These are phyloP conservation scores for Steinernema khuongi DNA, from an alignment of 1,140 invertebrate genomes.

Conservation along the genomic window DNA sequence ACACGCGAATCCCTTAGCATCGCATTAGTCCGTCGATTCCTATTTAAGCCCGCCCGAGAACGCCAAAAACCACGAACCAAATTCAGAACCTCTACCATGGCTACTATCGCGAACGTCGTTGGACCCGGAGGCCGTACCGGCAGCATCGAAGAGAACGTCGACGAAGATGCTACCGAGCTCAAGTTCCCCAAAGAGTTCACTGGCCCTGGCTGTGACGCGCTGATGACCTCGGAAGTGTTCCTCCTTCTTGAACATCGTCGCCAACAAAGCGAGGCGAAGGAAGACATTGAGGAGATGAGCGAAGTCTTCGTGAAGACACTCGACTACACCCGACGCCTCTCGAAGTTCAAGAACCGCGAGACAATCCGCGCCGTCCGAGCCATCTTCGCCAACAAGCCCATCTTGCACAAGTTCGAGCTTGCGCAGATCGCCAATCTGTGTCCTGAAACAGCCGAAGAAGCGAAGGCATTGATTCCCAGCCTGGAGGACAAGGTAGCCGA, in stretches of 20 bases:
- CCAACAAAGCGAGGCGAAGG: constrained; percentile 90
- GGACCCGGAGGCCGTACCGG: no score
- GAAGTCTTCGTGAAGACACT: constrained; percentile 97
- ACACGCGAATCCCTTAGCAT: no score
- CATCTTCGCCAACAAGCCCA: constrained; percentile 71
- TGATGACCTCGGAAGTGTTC: constrained; percentile 95
- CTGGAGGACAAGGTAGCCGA: constrained; percentile 42
- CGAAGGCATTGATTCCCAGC: constrained; percentile 85
- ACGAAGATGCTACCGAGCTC: constrained; percentile 54
- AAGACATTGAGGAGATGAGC: constrained; percentile 73
- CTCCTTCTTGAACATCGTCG: constrained; percentile 95
- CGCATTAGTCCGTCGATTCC: no score
- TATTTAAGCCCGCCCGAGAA: no score
- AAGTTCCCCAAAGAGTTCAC: constrained; percentile 58
- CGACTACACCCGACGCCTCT: constrained; percentile 88
- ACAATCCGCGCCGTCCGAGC: constrained; percentile 84
- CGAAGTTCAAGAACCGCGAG: constrained; percentile 89
- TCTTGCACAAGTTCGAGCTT: constrained; percentile 95
- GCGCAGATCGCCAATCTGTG: constrained; percentile 93
- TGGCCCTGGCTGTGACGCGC: constrained; percentile 69
- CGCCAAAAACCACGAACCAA: no score
- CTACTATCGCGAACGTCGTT: no score
- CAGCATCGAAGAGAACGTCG: constrained; percentile 49
- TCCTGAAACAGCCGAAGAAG: constrained; percentile 94
- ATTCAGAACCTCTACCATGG: no score